A percentile compares a stretch with the other conserved stretches of the same genome.
These are phyloP conservation scores for Bathynomus jamesi DNA, from an alignment of 1,140 invertebrate species.

Conservation along the genomic window DNA sequence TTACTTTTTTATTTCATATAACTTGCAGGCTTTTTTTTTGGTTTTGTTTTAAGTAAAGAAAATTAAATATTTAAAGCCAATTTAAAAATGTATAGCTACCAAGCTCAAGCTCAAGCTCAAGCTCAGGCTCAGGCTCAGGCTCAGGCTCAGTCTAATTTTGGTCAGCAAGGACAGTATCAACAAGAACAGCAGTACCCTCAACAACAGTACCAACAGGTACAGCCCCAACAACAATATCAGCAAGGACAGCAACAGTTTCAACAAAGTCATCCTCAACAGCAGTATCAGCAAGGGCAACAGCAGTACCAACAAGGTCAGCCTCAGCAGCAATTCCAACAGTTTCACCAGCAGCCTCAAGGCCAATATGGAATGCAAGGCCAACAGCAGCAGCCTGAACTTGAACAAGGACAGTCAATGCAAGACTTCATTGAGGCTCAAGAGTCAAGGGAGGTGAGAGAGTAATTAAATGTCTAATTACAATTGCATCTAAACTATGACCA, in stretches of 20 bases:
- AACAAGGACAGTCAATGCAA: constrained; percentile 7
- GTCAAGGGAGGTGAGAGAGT: constrained; percentile 24
- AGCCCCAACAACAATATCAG: constrained; percentile 1
- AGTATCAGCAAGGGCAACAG: constrained; percentile 6
- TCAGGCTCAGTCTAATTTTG: neutral
- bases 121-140: constrained; percentile 7
- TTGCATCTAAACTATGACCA: neutral
- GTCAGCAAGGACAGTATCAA: constrained; percentile 11
- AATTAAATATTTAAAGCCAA: no score
- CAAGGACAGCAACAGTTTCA: constrained; percentile 4
- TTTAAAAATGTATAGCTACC: constrained; percentile 35
- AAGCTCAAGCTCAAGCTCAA: constrained; percentile 23
- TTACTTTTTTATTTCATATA: no score
- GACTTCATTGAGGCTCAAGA: constrained; percentile 34
- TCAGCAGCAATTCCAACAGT: constrained; percentile 4
- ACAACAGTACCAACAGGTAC: neutral
- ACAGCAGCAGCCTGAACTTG: neutral
- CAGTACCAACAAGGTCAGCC: constrained; percentile 1
- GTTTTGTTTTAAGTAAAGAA: no score
- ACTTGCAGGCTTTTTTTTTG: no score
- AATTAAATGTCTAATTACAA: neutral
- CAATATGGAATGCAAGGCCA: constrained; percentile 1
- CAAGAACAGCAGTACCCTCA: constrained; percentile 15
- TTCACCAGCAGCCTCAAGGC: constrained; percentile 5
- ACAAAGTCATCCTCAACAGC: neutral